Conservation (phyloP, 2,888 invertebrate genomes). For the Bellardia bayeri region DNA sequence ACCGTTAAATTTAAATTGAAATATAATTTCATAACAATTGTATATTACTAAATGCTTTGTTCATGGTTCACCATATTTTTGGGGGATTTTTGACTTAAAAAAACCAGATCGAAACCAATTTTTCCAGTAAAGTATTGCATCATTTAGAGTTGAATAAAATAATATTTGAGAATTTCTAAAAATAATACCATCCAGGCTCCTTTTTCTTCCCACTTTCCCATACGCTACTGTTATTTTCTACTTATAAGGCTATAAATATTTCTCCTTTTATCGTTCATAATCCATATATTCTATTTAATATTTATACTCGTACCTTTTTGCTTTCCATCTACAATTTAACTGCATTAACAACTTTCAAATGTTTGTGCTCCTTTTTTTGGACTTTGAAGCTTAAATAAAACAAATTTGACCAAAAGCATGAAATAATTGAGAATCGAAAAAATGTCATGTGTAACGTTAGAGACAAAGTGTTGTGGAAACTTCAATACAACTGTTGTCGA, state of each 20-base stretch:
- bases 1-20: too few species aligned
- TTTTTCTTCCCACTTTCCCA: constrained; percentile 33
- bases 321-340: constrained; percentile 46
- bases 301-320: constrained; percentile 41
- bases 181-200: too few species aligned
- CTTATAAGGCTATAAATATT: constrained; percentile 12
- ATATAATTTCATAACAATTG: too few species aligned
- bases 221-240: not conserved
- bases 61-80: too few species aligned
- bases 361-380: not conserved
- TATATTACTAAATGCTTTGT: too few species aligned
- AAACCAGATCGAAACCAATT: too few species aligned
- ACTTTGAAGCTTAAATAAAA: constrained; percentile 49
- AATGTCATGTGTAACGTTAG: constrained; percentile 56
- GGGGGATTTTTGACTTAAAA: too few species aligned
- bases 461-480: constrained; percentile 38
- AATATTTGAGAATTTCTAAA: too few species aligned
- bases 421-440: constrained; percentile 62
- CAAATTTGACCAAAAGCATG: constrained; percentile 58
- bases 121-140: too few species aligned
- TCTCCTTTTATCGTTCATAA: constrained; percentile 45
- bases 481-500: constrained; percentile 30
- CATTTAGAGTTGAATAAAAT: too few species aligned
- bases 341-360: constrained; percentile 39
- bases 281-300: constrained; percentile 53